Conservation (phyloP, 2,888 invertebrate genomes). For the Xestobium rufovillosum region DNA sequence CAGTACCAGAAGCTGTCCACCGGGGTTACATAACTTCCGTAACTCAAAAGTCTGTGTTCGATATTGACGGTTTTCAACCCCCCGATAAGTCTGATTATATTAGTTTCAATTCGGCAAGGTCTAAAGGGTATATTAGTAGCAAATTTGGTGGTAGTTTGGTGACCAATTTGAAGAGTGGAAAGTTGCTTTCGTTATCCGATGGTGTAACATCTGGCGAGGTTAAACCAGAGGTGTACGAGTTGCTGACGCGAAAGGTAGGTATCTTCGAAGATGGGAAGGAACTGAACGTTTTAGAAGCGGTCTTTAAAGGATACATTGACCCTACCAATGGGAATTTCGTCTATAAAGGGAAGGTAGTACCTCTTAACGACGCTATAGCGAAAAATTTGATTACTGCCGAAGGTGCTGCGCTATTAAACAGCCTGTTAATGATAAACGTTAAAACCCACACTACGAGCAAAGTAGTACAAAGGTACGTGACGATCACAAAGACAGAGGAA, state of each 20-base stretch:
- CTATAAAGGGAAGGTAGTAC: constrained; percentile 61
- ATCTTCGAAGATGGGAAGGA: constrained; percentile 69
- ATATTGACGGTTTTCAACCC: constrained; percentile 85
- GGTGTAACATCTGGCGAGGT: constrained; percentile 72
- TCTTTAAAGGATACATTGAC: constrained; percentile 78
- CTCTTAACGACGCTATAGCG: constrained; percentile 79
- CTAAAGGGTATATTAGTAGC: constrained; percentile 68
- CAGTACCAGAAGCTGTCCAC: constrained; percentile 81
- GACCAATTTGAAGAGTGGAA: constrained; percentile 65
- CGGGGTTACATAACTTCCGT: constrained; percentile 84
- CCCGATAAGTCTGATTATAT: constrained; percentile 73
- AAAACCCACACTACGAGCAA: constrained; percentile 83
- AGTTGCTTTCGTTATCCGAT: constrained; percentile 68
- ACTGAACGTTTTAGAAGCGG: constrained; percentile 79
- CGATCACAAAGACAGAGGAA: constrained; percentile 54
- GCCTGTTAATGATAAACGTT: constrained; percentile 78
- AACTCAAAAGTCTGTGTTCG: constrained; percentile 80
- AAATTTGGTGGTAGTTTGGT: constrained; percentile 64
- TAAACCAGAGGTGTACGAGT: constrained; percentile 78
- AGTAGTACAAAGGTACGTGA: constrained; percentile 74
- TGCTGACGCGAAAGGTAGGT: constrained; percentile 76
- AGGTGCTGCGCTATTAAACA: constrained; percentile 79
- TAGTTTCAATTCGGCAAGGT: constrained; percentile 74
- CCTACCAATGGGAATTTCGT: constrained; percentile 79
- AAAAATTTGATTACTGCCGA: constrained; percentile 77